These are phyloP conservation scores for Drosophila tristis DNA, from an alignment of 1,140 invertebrate genomes.

Conservation along the genomic window DNA sequence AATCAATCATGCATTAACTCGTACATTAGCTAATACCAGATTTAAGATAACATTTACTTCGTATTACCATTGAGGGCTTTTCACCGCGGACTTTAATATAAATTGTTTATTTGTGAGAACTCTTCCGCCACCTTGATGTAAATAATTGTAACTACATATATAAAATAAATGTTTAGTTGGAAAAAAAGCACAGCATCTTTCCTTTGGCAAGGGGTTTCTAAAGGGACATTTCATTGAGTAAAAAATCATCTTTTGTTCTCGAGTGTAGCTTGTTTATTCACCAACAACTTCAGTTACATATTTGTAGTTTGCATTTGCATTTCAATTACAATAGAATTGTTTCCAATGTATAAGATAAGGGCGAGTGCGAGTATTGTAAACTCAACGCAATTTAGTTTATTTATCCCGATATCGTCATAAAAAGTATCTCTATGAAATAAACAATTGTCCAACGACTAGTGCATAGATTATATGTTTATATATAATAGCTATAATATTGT, in stretches of 20 bases:
- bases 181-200: too few relatives aligned
- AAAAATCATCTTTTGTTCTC: constrained; percentile 31
- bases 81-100: neutral
- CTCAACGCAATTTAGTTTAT: constrained; percentile 59
- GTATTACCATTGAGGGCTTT: neutral
- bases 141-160: constrained; percentile 15
- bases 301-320: constrained; percentile 60
- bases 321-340: constrained; percentile 52
- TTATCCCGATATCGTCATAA: constrained; percentile 43
- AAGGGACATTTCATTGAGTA: neutral
- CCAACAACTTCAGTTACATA: constrained; percentile 83
- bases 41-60: constrained; percentile 17
- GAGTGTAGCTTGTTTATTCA: constrained; percentile 83
- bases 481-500: constrained; percentile 20
- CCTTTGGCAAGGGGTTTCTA: too few relatives aligned
- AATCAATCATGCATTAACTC: too few relatives aligned
- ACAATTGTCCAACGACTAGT: constrained; percentile 30
- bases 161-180: constrained; percentile 2
- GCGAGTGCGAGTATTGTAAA: constrained; percentile 51
- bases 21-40: constrained; percentile 44
- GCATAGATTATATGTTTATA: constrained; percentile 29
- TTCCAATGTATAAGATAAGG: constrained; percentile 47
- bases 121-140: constrained; percentile 35
- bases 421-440: constrained; percentile 53
- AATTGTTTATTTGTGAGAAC: constrained; percentile 22